These are phyloP conservation scores for Heliconius himera DNA, from an alignment of 1,140 invertebrate genomes.

Conservation along the genomic window DNA sequence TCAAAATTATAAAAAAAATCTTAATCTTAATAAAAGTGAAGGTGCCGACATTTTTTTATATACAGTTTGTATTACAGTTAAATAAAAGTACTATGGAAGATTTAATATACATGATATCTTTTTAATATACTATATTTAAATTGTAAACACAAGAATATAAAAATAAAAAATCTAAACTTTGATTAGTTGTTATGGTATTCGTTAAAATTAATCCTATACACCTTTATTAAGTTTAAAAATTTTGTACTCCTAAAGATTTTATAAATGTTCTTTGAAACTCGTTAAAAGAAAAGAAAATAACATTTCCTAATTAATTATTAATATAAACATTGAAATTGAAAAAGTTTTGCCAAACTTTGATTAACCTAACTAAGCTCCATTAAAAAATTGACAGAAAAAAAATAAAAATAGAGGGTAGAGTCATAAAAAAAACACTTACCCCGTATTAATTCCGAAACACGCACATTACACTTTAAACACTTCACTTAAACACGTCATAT, in stretches of 20 bases:
- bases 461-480: conserved; percentile 8
- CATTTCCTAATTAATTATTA: neutral
- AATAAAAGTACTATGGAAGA: no score
- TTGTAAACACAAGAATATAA: no score
- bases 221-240: neutral
- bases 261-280: neutral
- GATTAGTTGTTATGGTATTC: neutral
- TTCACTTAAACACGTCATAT: conserved; percentile 7
- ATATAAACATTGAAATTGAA: neutral
- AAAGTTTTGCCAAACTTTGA: neutral
- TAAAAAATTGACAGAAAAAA: neutral
- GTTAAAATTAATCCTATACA: neutral
- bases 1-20: no score
- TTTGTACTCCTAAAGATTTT: neutral
- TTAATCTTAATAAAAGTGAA: no score
- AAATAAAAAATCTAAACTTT: no score
- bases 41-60: no score
- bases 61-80: no score
- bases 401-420: neutral
- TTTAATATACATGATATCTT: no score
- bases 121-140: no score
- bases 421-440: neutral
- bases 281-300: neutral
- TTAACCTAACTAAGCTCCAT: neutral
- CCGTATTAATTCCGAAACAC: conserved; percentile 15